Conservation (phyloP, 2,888 invertebrate genomes). For the Luperina testacea region DNA sequence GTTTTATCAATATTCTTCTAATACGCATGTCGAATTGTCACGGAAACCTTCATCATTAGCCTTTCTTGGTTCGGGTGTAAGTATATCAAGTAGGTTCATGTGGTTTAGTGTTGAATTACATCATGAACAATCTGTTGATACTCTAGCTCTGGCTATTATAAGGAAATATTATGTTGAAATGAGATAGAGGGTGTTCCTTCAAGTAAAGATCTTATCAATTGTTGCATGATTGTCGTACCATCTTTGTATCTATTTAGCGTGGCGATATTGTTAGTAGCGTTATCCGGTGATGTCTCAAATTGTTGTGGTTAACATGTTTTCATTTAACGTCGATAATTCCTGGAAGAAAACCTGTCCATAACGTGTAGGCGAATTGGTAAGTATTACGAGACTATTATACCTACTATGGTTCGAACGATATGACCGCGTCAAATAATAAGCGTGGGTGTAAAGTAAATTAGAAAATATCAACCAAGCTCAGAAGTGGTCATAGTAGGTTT, state of each 20-base stretch:
- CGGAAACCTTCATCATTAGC: constrained; percentile 8
- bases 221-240: constrained; percentile 14
- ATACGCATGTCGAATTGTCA: constrained; percentile 1
- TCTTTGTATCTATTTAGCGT: constrained; percentile 31
- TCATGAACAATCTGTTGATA: neutral
- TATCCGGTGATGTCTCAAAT: constrained; percentile 48
- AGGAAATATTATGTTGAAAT: constrained; percentile 7
- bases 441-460: constrained; percentile 22
- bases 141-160: neutral
- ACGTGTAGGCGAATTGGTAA: constrained; percentile 3
- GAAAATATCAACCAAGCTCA: constrained; percentile 22
- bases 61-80: neutral
- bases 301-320: constrained; percentile 51
- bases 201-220: constrained; percentile 36
- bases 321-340: constrained; percentile 45
- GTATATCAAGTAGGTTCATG: constrained; percentile 17
- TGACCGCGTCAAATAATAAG: neutral
- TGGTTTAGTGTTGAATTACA: constrained; percentile 3
- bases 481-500: constrained; percentile 12
- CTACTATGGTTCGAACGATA: neutral
- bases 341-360: constrained; percentile 24
- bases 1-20: neutral
- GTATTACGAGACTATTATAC: constrained; percentile 14
- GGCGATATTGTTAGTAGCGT: constrained; percentile 35
- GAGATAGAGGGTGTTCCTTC: constrained; percentile 2